Conservation (phyloP, 1,140 invertebrate species). For the Sycophaga agraensis region DNA sequence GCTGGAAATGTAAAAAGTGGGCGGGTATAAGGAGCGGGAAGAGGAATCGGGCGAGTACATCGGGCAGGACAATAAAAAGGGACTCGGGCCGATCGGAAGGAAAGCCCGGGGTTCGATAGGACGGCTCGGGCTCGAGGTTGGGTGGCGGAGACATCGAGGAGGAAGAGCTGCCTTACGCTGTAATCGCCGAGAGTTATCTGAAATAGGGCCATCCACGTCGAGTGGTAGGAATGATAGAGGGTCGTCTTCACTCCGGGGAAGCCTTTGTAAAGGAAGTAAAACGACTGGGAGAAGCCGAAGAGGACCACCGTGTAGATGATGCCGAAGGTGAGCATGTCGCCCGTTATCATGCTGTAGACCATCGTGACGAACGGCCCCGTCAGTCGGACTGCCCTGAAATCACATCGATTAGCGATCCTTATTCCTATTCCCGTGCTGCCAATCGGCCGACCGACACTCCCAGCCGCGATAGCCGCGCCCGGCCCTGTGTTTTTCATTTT, state of each 20-base stretch:
- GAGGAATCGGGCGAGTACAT: too few species aligned
- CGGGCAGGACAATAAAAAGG: too few species aligned
- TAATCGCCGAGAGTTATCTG: conserved; percentile 98
- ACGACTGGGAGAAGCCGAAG: conserved; percentile 93
- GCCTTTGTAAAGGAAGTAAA: conserved; percentile 95
- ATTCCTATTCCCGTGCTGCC: too few species aligned
- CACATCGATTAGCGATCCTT: too few species aligned
- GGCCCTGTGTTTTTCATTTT: too few species aligned
- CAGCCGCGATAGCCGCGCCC: too few species aligned
- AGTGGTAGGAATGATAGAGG: conserved; percentile 80
- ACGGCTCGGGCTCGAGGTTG: too few species aligned
- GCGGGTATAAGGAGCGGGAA: too few species aligned
- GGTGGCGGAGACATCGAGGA: neutral
- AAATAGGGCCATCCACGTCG: conserved; percentile 96
- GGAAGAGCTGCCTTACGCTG: conserved; percentile 70
- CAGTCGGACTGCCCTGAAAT: conserved; percentile 79
- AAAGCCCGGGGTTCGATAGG: too few species aligned
- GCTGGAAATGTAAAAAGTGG: too few species aligned
- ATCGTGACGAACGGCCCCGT: conserved; percentile 98
- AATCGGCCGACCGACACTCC: too few species aligned
- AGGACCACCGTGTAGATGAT: conserved; percentile 94
- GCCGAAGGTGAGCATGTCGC: conserved; percentile 96
- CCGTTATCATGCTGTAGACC: conserved; percentile 97
- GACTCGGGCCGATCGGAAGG: neutral
- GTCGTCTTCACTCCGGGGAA: conserved; percentile 79